Evolutionary conservation across 30 jellyfish, hydroid and myxozoan genomes (phyloP).

Genomic region (Clytia hemisphaerica): DNA sequence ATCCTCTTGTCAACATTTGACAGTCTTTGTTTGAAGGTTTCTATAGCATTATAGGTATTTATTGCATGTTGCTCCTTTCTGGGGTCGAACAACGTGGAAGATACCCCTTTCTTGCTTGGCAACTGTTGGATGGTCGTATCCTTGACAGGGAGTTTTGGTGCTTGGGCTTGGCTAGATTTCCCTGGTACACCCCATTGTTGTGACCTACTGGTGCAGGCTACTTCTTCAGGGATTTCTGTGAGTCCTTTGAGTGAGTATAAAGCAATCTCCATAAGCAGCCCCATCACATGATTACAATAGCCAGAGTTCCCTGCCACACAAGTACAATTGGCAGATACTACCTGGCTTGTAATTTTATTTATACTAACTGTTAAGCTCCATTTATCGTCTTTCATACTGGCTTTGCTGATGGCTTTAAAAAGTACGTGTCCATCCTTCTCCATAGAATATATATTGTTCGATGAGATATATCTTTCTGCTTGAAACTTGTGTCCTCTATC

Average conservation of each 20-base stretch:
- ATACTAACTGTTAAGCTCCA: not conserved
- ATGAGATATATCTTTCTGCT: too few species aligned
- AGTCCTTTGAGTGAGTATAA: constrained; percentile 34
- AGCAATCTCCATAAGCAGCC: constrained; percentile 42
- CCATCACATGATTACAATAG: constrained; percentile 67
- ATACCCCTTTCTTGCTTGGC: constrained; percentile 33
- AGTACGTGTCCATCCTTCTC: too few species aligned
- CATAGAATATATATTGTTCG: too few species aligned
- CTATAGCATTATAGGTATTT: not conserved
- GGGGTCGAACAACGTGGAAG: constrained; percentile 21
- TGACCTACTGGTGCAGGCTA: constrained; percentile 46
- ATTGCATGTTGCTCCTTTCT: constrained; percentile 28
- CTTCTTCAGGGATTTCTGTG: constrained; percentile 60
- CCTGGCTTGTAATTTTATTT: too few species aligned
- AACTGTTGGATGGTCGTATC: constrained; percentile 21
- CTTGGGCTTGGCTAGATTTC: constrained; percentile 10
- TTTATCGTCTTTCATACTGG: too few species aligned
- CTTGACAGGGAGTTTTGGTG: constrained; percentile 38
- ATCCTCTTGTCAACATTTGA: constrained; percentile 3
- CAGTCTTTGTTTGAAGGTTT: constrained; percentile 20
- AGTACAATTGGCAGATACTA: too few species aligned
- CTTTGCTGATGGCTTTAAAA: too few species aligned
- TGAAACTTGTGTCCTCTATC: too few species aligned
- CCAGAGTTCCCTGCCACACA: constrained; percentile 48
- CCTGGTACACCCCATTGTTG: constrained; percentile 71